A percentile compares a stretch with the other conserved stretches of the same genome.
These are phyloP conservation scores for Holacanthella duospinosa DNA, from an alignment of 2,888 invertebrate genomes.

Conservation along the genomic window DNA sequence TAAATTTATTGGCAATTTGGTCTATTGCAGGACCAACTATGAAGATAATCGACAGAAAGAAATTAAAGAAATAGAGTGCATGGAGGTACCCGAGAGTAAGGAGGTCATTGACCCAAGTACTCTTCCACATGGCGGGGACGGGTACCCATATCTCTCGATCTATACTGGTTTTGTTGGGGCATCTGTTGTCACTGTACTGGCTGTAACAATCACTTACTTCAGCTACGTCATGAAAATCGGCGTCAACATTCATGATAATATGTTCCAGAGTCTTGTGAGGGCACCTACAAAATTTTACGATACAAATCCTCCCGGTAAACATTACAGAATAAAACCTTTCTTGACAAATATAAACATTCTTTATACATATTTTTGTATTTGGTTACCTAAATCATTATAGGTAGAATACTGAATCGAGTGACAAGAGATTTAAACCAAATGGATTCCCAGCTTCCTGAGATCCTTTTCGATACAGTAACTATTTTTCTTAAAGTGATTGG, in stretches of 20 bases:
- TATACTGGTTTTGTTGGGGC: conserved; percentile 14
- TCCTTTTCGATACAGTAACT: conserved; percentile 51
- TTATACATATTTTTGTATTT: too few species aligned
- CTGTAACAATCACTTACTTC: conserved; percentile 17
- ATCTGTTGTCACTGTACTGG: conserved; percentile 10
- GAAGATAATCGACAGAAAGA: background rate
- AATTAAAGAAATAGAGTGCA: too few species aligned
- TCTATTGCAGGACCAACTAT: conserved; percentile 1
- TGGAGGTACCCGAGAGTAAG: too few species aligned
- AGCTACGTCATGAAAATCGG: conserved; percentile 18
- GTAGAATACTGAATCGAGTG: conserved; percentile 70
- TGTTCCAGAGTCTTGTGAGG: conserved; percentile 22
- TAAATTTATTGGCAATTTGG: too few species aligned
- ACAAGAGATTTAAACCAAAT: conserved; percentile 73
- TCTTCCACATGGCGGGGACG: background rate
- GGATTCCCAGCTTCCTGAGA: conserved; percentile 59
- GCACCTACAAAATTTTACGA: conserved; percentile 26
- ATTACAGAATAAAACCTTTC: background rate
- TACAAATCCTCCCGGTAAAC: conserved; percentile 26
- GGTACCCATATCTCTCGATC: conserved; percentile 10
- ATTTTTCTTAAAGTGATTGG: conserved; percentile 44
- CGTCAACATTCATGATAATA: conserved; percentile 22
- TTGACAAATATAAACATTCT: conserved; percentile 1
- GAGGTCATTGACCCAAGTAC: too few species aligned
- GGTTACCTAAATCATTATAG: too few species aligned